phyloP scores from a whole-genome alignment of 2,113 vertebrate genomes.

The Ammospiza nelsoni region DNA sequence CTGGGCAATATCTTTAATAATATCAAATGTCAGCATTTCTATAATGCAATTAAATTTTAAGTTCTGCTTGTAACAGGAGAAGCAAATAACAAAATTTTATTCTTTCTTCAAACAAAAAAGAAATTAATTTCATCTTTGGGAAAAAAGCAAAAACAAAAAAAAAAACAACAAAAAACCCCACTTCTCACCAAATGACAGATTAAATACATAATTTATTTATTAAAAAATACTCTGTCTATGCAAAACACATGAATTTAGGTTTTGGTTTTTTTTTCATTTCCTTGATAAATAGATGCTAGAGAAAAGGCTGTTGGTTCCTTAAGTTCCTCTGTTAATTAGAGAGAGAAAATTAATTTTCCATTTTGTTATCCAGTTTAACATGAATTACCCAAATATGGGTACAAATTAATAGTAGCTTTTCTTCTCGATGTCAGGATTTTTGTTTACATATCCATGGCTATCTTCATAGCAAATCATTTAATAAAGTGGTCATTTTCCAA shows the following conservation, averaged over 20 bases:
- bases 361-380: background rate
- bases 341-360: background rate
- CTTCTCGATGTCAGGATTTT: background rate
- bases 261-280: accelerated
- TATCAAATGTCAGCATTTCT: background rate
- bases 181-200: background rate
- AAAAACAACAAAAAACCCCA: background rate
- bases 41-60: background rate
- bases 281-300: background rate
- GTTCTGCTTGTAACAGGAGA: background rate
- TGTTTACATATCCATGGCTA: background rate
- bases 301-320: background rate
- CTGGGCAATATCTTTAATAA: background rate
- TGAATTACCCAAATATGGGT: background rate
- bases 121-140: background rate
- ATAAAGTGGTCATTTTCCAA: background rate
- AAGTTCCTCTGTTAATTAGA: background rate
- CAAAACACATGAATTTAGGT: accelerated
- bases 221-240: background rate
- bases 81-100: background rate
- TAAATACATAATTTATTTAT: background rate
- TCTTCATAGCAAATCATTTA: background rate
- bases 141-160: background rate
- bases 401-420: background rate
- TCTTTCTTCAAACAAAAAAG: background rate